Base-by-base conservation (phyloP, 2,888 invertebrate genomes). In the Protula sp. region DNA sequence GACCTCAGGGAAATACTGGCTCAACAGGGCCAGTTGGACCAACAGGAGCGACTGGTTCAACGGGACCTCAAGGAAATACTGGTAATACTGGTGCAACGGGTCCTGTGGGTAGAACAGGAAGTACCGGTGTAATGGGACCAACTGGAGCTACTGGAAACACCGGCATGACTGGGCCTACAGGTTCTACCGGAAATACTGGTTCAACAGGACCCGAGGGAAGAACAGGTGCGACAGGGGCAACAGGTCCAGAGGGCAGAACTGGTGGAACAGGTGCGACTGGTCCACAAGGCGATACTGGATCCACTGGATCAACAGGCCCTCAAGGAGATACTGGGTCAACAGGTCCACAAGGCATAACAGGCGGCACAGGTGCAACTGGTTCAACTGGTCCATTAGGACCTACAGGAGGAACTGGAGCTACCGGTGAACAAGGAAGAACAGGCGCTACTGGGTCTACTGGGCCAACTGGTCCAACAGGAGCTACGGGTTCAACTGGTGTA, bases 61-160 rank as follows among this genome's bases (percentile, higher is more conserved):
- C 54, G 38, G 60, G 60, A 19, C 59, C 45, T 4, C n/a, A 3
- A 24, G 58, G 58, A 3, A n/a, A n/a, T 14, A 59, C 59, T 47
- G 60, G 60, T 22, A 24, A 45, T 24, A 60, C 60, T 51, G 60
- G 60, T 22, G 52, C 48, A 31, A 45, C 22, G 5, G 59, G 59
- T 14, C 24, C 22, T 14, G 47, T 48, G 30, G 59, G 59, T 2
- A 22, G n/a, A 3, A 55, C 55, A 14, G 55, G 55, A 47, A 24
- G 19, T 24, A 50, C 50, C 24, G 50, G 50, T 19, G 4, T 22
- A 5, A 9, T 5, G 9, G 50, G 50, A 22, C 50, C 9, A 9
- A 50, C 50, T 50, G 50, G 50, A 5, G 9, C 50, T 5, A 50
- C 50, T 5, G 50, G 50, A 22, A 9, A 50, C 5, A 50, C 50